A percentile compares a stretch with the other conserved stretches of the same genome.
Conservation (phyloP, 2,113 vertebrate species). For the Junco hyemalis region DNA sequence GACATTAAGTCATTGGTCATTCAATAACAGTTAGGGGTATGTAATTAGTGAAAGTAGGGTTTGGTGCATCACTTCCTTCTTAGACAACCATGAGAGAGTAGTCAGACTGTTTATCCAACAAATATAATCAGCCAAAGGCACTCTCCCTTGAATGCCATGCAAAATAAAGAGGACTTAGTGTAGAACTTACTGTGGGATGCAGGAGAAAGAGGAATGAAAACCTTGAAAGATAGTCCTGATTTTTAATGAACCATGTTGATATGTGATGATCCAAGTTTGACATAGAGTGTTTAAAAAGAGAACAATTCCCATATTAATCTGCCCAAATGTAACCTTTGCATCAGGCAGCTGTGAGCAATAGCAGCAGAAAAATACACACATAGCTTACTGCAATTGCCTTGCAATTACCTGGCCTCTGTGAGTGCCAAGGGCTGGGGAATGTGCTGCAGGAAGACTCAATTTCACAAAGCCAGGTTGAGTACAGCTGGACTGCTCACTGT, state of each 20-base stretch:
- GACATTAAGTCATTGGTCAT: background rate
- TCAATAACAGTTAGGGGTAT: background rate
- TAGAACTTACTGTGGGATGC: background rate
- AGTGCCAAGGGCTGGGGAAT: background rate
- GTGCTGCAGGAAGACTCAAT: background rate
- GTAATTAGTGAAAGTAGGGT: background rate
- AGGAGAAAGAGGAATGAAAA: background rate
- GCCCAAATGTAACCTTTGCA: background rate
- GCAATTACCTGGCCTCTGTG: background rate
- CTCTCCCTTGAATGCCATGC: background rate
- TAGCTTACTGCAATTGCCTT: background rate
- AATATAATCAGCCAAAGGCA: background rate
- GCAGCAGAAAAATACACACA: background rate
- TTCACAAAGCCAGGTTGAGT: background rate
- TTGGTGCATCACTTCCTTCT: background rate
- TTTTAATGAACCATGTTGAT: background rate
- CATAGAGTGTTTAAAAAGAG: background rate
- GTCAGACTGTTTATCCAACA: background rate
- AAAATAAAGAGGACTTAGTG: background rate
- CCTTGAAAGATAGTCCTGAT: background rate
- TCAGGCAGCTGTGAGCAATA: background rate
- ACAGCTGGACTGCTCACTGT: background rate
- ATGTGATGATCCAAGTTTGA: background rate
- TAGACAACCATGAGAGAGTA: background rate
- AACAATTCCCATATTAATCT: background rate